phyloP scores from a whole-genome alignment of 2,113 vertebrate species.

The Prionailurus bengalensis region DNA sequence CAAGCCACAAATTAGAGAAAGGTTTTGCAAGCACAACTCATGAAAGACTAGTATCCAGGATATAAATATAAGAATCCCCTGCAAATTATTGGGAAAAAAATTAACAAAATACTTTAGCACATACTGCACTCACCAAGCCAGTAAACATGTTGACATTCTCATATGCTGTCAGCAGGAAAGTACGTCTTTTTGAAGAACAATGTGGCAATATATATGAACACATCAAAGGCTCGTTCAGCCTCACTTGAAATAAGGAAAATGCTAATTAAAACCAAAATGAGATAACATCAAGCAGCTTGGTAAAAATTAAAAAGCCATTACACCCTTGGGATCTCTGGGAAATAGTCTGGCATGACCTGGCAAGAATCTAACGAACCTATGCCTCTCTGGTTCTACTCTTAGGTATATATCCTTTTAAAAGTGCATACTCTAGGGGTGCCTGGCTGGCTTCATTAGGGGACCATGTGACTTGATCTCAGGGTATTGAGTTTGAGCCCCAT shows the following conservation, averaged over 20 bases:
- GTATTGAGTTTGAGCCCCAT: background rate
- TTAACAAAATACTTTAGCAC: background rate
- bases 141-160: background rate
- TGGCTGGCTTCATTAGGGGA: background rate
- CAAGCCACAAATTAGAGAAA: conserved; percentile 23
- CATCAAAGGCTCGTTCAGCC: background rate
- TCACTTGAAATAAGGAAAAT: conserved; percentile 41
- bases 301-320: background rate
- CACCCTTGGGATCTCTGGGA: background rate
- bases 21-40: conserved; percentile 32
- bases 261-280: conserved; percentile 45
- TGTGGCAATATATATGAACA: background rate
- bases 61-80: background rate
- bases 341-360: background rate
- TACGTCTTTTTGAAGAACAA: conserved; percentile 44
- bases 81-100: conserved; percentile 31
- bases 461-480: background rate
- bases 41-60: background rate
- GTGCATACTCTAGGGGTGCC: background rate
- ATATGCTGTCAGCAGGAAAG: background rate
- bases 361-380: background rate
- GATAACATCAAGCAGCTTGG: background rate
- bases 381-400: background rate
- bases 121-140: conserved; percentile 19
- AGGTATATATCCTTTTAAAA: background rate